These are phyloP conservation scores for Argopecten irradians DNA, from an alignment of 1,140 invertebrate species.

Conservation along the genomic window DNA sequence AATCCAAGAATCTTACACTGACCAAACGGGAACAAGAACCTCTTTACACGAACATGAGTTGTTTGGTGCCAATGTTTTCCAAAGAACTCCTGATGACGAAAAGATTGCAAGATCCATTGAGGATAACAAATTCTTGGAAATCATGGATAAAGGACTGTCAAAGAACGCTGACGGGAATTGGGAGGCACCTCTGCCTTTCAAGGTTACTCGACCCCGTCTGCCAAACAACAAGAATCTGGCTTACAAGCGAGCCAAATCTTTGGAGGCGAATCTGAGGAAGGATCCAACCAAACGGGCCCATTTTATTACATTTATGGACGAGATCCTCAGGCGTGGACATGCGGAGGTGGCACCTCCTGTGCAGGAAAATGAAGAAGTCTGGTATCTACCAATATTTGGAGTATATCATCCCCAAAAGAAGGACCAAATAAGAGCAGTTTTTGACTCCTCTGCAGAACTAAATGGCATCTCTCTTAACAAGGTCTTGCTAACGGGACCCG, in stretches of 20 bases:
- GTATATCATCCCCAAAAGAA: conserved; percentile 43
- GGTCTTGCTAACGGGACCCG: conserved; percentile 41
- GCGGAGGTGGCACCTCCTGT: conserved; percentile 40
- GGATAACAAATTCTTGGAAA: conserved; percentile 43
- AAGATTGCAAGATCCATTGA: conserved; percentile 35
- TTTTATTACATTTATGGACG: conserved; percentile 48
- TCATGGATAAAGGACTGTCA: conserved; percentile 40
- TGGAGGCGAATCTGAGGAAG: conserved; percentile 29
- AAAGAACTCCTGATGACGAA: conserved; percentile 29
- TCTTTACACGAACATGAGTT: background rate
- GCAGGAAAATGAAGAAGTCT: background rate
- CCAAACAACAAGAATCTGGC: conserved; percentile 45
- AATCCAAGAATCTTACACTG: conserved; percentile 32
- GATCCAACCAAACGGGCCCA: conserved; percentile 44
- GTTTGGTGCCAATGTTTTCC: background rate
- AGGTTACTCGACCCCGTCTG: background rate
- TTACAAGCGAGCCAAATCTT: conserved; percentile 17
- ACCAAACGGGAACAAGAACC: background rate
- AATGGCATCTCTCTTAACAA: conserved; percentile 31
- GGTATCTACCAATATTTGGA: conserved; percentile 50
- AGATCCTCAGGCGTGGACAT: conserved; percentile 39
- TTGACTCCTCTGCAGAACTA: conserved; percentile 40
- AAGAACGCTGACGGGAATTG: conserved; percentile 31
- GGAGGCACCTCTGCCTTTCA: conserved; percentile 47
- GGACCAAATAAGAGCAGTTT: conserved; percentile 32